Conservation (phyloP, 2,888 invertebrate genomes). For the Pammene aurita region DNA sequence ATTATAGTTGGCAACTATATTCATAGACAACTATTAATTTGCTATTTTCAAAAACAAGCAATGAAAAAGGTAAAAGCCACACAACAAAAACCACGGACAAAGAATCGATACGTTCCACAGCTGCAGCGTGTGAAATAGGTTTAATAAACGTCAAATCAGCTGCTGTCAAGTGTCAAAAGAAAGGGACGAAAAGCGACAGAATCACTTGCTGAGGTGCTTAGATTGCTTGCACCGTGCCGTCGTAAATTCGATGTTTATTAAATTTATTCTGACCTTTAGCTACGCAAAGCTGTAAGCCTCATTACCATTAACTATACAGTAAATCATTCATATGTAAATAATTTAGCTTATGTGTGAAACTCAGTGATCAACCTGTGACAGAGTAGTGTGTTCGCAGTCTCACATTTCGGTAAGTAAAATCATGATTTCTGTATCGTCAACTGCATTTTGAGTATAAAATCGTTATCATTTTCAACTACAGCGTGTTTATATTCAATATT, state of each 20-base stretch:
- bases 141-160: conserved; percentile 36
- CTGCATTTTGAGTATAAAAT: conserved; percentile 6
- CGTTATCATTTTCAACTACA: not conserved
- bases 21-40: conserved; percentile 1
- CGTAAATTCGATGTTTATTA: conserved; percentile 33
- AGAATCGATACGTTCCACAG: not conserved
- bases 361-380: conserved; percentile 32
- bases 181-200: conserved; percentile 19
- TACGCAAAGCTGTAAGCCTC: conserved; percentile 20
- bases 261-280: conserved; percentile 36
- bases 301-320: conserved; percentile 30
- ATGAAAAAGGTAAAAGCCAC: not conserved
- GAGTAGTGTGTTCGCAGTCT: conserved; percentile 8
- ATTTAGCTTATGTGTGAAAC: conserved; percentile 20
- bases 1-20: not conserved
- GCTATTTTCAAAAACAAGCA: not conserved
- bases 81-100: not conserved
- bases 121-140: conserved; percentile 14
- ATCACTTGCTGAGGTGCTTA: conserved; percentile 25
- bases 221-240: conserved; percentile 14
- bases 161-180: conserved; percentile 21
- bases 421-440: conserved; percentile 44
- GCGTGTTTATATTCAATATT: conserved; percentile 11
- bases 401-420: conserved; percentile 43
- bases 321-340: conserved; percentile 31